Evolutionary conservation across 2,888 invertebrate genomes (phyloP).

Genomic region (Xanthostigma xanthostigma): DNA sequence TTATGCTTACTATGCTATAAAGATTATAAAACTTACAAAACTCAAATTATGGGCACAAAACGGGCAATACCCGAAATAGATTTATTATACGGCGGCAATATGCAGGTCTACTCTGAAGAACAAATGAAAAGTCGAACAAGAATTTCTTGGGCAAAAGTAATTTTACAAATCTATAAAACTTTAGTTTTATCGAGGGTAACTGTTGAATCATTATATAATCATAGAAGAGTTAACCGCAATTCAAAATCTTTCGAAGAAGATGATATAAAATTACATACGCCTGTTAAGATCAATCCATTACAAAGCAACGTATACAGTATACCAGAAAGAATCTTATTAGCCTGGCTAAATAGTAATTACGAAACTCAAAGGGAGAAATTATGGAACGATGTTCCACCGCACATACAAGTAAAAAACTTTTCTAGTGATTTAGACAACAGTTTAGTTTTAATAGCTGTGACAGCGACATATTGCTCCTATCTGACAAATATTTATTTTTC

Average conservation of each 20-base stretch:
- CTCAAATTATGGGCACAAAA: conserved; percentile 1
- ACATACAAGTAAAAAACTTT: conserved; percentile 24
- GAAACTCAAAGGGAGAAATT: conserved; percentile 25
- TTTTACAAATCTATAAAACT: conserved; percentile 44
- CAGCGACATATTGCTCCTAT: conserved; percentile 43
- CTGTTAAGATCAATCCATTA: neutral
- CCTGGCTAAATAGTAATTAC: conserved; percentile 29
- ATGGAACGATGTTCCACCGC: conserved; percentile 16
- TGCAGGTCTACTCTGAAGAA: conserved; percentile 18
- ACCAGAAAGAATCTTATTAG: conserved; percentile 23
- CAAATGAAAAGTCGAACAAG: conserved; percentile 17
- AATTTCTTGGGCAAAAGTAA: conserved; percentile 41
- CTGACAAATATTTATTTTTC: conserved; percentile 29
- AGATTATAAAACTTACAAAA: conserved; percentile 22
- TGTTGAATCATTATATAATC: conserved; percentile 30
- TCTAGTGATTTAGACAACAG: conserved; percentile 38
- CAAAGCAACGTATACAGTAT: conserved; percentile 1
- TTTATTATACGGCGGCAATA: conserved; percentile 7
- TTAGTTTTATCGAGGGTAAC: conserved; percentile 35
- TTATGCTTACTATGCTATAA: conserved; percentile 27
- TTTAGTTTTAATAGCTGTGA: conserved; percentile 36
- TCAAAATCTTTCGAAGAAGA: neutral
- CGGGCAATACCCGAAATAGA: no score
- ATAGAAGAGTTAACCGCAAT: conserved; percentile 19
- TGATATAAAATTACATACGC: neutral